Base-by-base conservation (phyloP, 2,113 vertebrate genomes). In the Sialia sialis region DNA sequence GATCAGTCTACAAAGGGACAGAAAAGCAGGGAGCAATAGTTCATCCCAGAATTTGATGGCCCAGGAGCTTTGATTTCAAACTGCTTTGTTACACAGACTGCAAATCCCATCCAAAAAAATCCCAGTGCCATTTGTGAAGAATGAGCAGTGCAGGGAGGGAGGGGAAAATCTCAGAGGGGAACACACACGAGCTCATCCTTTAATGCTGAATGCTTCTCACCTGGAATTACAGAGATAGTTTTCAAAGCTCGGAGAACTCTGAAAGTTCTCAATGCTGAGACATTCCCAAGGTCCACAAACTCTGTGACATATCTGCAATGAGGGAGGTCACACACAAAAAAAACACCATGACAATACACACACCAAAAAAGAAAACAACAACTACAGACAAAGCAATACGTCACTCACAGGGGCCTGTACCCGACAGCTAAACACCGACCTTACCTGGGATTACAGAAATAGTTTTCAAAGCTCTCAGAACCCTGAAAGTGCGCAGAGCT, bases 231-330 rank as follows among this genome's bases (percentile, higher is more conserved):
- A 99, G 99, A 99, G 98, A 99, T 99, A 98, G 99, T 99, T 99
- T 99, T 99, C 99, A 99, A 99, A 98, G 99, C 99, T 99, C 99
- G 99, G 98, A 99, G 99, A 99, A 99, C 99, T 99, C 99, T 99
- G 99, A 99, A 99, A 98, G 99, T 99, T 99, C 99, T 99, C 98
- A 99, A 98, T 98, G 99, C 99, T 98, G 99, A 99, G 98, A 99
- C 99, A 99, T 99, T 99, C 97, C 99, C 99, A 98, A 99, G 99
- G 98, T 99, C 99, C 99, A 99, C 99, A 99, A 99, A 99, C 98
- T 99, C 99, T 99, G 99, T 99, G 98, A 99, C 98, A 99, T 99
- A 99, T 99, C 99, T 99, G 99, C 97, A 99, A 99, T 97, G 98
- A 99, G 99, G 98, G 98, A 99, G 99, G 99, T 98, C 98, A 99